Evolutionary conservation across 23 tunicate species (phyloP), one percentile per base, ranked within the genome.

Genomic region (Diplosoma virens): DNA sequence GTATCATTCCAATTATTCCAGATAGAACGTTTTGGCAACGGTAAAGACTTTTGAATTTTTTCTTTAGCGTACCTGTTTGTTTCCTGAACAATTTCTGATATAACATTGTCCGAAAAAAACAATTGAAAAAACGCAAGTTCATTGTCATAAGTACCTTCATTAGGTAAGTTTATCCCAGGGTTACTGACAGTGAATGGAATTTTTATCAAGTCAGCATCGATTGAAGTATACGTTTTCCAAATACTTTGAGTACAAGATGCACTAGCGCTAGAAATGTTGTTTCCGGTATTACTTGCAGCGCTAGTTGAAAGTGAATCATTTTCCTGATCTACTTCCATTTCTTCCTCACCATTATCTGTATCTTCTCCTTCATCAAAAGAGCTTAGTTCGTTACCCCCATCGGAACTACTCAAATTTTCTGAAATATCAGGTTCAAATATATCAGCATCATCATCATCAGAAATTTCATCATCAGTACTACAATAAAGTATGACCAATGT

Each of bases 121-220:
- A 72, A 72, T 50, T 72, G 78, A 72, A 72, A 72, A 72, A 20
- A 72, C 25, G 61, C 48, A 72, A 72, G 46, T 34, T 72, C 78
- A 34, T 72, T 34, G 21, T 72, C 78, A 72, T 72, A 72, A 18
- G 47, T 60, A 25, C 61, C 78, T 27, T 34, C 48, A 36, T 33
- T 48, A 72, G 78, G 78, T 30, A 72, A 61, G 61, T 35, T 72
- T 32, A 72, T 72, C 7, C 78, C 78, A 21, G 78, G 61, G 48
- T 48, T 72, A 33, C 25, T 72, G 78, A 72, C 78, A 72, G 41
- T 72, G 61, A 72, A 72, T 24, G 78, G 59, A 4, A 72, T 3
- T 27, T 47, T 72, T 36, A 30, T 25, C 14, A 72, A 72, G 25
- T 72, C 22, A 14, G 61, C 25, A 61, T 72, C 78, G 28, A 61